Base-by-base conservation (phyloP, 2,113 vertebrate species). In the Butorides virescens region DNA sequence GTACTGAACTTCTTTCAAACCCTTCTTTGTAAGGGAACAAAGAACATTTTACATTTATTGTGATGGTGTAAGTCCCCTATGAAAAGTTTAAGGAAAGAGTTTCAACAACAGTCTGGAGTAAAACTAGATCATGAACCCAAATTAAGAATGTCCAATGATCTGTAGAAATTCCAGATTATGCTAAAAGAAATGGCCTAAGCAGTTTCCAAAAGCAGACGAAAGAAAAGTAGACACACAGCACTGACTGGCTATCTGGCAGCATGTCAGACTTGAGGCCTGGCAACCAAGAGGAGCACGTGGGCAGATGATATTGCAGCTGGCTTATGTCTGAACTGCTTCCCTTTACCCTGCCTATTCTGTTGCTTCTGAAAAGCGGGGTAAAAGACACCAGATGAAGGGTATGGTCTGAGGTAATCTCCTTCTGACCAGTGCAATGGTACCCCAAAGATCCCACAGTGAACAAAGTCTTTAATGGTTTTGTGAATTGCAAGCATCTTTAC, bases 351-450 rank as follows among this genome's bases (percentile, higher is more conserved):
- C n/a, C 95, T 55, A 7, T 53, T n/a, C 91, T 49, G 77, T 30
- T 65, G 44, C 93, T 79, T 68, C 94, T 68, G 55, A 46, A 88
- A 97, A 92, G 8, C 13, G 88, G 93, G 79, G 90, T 15, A 96
- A 96, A 96, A 97, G 95, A 88, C 90, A 96, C 75, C 93, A 95
- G 95, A 92, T 3, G 92, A 97, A 95, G 95, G 96, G 95, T 42
- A 34, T 22, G 67, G 78, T 21, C 55, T 83, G 92, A 90, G 82
- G 82, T 66, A 81, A 95, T 65, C 91, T 78, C 82, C 86, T 76
- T 23, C 90, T 75, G 73, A 32, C 66, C 61, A 52, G 44, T 10
- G 73, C 32, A 81, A 86, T 65, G 34, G 84, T 0, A 10, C 27
- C 62, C 62, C 39, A 26, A 74, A 39, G 74, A 62, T 50, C 32